Evolutionary conservation across 2,797 vertebrate genomes (phyloP), one percentile per base, ranked within the genome.

Genomic region (Semaprochilodus insignis): DNA sequence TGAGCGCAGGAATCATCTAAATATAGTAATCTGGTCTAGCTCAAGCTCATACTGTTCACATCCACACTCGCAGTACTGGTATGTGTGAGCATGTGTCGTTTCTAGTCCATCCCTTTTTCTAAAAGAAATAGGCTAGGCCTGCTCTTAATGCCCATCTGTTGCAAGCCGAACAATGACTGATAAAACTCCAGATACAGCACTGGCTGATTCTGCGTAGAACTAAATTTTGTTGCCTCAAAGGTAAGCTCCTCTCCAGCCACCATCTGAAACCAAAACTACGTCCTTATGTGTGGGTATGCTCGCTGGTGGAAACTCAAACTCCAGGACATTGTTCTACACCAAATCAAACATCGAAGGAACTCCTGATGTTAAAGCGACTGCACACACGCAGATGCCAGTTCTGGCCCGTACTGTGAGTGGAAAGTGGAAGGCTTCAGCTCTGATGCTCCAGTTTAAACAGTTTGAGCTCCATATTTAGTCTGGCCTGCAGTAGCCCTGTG

Each of bases 381-480:
- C 19, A 23, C 17, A 44, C 63, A 78, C 54, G 48, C 27, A 82
- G 14, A 57, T n/a, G 16, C 51, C 72, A 51, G 34, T 34, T 67
- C 72, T 5, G 0, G 17, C 31, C 57, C 11, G 40, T 23, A n/a
- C 15, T 84, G 52, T 70, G 34, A 73, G 57, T 55, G 60, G 15
- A 78, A 80, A 81, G 36, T 81, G 70, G 66, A 76, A 63, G 55
- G 36, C 55, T 63, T 84, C 48, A 78, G 52, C 16, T 57, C 31
- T 21, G 57, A 36, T 78, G 87, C 82, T 86, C 82, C 52, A 88
- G 62, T 86, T 88, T 34, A 8, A 83, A 82, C 23, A 80, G 54
- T 70, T 72, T 70, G 25, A 80, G 77, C 77, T 83, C 82, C 82
- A 81, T 36, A 86, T 81, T 81, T 86, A 83, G 80, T 83, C 79